These are phyloP conservation scores for Tiliacea citrago DNA, from an alignment of 2,888 invertebrate species.

Conservation along the genomic window DNA sequence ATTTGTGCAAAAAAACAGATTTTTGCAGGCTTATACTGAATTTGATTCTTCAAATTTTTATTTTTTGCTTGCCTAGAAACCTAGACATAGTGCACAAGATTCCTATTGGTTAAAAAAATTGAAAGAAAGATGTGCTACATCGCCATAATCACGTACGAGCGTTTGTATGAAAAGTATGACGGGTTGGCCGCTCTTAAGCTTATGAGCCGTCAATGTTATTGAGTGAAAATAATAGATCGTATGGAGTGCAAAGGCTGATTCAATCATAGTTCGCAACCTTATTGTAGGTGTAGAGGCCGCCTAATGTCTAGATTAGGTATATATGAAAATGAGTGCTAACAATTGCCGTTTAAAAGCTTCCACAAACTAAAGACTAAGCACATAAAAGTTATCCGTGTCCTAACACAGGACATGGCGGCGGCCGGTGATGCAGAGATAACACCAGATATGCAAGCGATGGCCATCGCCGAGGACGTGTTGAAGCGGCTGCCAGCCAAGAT, in stretches of 20 bases:
- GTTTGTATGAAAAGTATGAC: too few relatives aligned
- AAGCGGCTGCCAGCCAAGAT: conserved; percentile 93
- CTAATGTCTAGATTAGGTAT: neutral
- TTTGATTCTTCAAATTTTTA: too few relatives aligned
- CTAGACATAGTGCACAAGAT: too few relatives aligned
- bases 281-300: neutral
- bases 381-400: neutral
- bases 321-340: neutral
- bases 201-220: neutral
- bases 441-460: conserved; percentile 95
- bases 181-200: too few relatives aligned
- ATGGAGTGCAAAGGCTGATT: neutral
- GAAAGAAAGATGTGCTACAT: too few relatives aligned
- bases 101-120: too few relatives aligned
- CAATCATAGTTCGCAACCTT: neutral
- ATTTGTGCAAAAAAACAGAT: too few relatives aligned
- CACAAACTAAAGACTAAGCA: neutral
- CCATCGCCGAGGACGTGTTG: conserved; percentile 95
- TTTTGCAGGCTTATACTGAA: too few relatives aligned
- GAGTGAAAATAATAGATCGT: neutral
- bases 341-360: neutral
- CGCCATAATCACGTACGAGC: too few relatives aligned
- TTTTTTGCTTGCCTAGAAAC: too few relatives aligned
- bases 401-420: conserved; percentile 91
- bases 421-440: conserved; percentile 92